Evolutionary conservation across 2,797 vertebrate genomes (phyloP).

Genomic region (Otolemur crassicaudatus): DNA sequence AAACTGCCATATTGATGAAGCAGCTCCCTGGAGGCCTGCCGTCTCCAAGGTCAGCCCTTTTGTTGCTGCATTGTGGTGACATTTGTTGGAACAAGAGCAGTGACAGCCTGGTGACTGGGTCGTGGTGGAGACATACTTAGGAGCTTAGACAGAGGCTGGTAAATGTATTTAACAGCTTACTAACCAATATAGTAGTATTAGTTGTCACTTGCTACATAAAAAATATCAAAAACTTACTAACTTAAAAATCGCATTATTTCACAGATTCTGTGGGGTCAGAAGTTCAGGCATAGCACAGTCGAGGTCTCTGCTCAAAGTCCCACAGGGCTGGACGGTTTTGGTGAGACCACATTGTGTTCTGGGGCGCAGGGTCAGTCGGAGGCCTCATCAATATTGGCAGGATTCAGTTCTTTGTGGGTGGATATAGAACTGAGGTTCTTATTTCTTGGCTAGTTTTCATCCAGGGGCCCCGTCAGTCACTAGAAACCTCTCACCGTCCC

Average conservation of each 20-base stretch:
- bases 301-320: neutral
- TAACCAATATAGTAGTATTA: neutral
- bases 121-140: neutral
- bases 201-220: neutral
- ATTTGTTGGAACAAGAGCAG: neutral
- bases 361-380: neutral
- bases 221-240: neutral
- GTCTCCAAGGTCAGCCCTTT: neutral
- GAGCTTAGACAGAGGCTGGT: neutral
- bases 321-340: neutral
- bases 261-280: neutral
- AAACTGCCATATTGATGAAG: neutral
- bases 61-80: neutral
- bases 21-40: neutral
- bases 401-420: neutral
- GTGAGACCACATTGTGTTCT: neutral
- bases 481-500: neutral
- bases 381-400: neutral
- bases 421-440: neutral
- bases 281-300: no score
- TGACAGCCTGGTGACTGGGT: neutral
- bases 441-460: neutral
- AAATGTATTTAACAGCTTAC: neutral
- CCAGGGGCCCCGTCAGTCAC: neutral
- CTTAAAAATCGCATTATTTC: neutral